Conservation (phyloP, 2,113 vertebrate genomes). For the Notarius quadriscutis region DNA sequence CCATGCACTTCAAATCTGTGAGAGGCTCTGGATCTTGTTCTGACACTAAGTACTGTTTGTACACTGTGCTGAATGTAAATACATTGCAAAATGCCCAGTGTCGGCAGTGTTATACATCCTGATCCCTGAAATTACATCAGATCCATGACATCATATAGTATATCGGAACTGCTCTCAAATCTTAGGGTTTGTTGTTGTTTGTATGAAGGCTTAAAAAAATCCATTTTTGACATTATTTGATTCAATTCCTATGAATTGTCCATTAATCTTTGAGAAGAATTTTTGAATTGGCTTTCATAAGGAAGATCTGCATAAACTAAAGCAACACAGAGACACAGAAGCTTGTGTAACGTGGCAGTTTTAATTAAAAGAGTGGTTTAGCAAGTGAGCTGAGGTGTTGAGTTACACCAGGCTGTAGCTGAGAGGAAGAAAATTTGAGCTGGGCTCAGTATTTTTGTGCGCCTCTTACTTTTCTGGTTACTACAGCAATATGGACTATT, state of each 20-base stretch:
- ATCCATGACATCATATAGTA: not conserved
- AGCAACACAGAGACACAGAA: not conserved
- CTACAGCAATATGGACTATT: slow-evolving; percentile 69
- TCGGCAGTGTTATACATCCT: not conserved
- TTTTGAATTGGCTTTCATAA: not conserved
- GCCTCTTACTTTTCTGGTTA: slow-evolving; percentile 55
- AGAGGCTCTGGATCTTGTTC: not conserved
- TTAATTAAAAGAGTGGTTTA: slow-evolving; percentile 45
- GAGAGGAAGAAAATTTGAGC: slow-evolving; percentile 61
- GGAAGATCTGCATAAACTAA: not conserved
- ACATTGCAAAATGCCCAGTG: not conserved
- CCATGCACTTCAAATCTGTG: not conserved
- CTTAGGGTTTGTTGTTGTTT: not conserved
- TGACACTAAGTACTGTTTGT: not conserved
- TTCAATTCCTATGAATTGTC: not conserved
- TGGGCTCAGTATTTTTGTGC: slow-evolving; percentile 67
- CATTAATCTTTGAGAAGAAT: not conserved
- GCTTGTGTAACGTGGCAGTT: slow-evolving; percentile 8
- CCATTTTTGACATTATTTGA: not conserved
- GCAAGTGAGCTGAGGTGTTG: slow-evolving; percentile 30
- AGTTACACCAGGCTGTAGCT: slow-evolving; percentile 29
- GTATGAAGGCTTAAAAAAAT: not conserved
- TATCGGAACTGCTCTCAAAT: not conserved
- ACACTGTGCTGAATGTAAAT: not conserved
- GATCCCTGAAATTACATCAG: not conserved